phyloP scores from a whole-genome alignment of 2,888 invertebrate genomes.

The Chymomyza fuscimana region DNA sequence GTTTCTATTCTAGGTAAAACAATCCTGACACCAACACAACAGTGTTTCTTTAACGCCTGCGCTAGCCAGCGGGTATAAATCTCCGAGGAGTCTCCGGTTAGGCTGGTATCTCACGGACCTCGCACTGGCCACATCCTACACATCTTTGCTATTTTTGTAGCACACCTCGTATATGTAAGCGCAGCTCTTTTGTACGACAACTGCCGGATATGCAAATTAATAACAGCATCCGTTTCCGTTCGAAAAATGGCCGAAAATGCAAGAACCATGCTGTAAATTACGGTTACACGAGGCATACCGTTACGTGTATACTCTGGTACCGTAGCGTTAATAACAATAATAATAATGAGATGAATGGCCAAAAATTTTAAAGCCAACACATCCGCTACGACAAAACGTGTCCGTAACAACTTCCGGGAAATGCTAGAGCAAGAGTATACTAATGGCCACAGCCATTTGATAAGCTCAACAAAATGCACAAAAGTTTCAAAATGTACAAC shows the following conservation, averaged over 20 bases:
- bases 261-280: constrained; percentile 27
- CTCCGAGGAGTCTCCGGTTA: too few species aligned
- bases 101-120: too few species aligned
- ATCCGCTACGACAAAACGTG: constrained; percentile 64
- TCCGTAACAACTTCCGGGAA: constrained; percentile 64
- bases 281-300: background rate
- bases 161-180: background rate
- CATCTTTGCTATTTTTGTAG: background rate
- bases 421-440: background rate
- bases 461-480: constrained; percentile 23
- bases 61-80: too few species aligned
- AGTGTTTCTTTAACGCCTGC: too few species aligned
- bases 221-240: constrained; percentile 71
- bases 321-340: constrained; percentile 37
- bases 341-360: constrained; percentile 45
- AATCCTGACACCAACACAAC: too few species aligned
- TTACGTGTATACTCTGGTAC: background rate
- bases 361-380: constrained; percentile 38
- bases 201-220: constrained; percentile 67
- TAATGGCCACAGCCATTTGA: constrained; percentile 30
- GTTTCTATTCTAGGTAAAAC: too few species aligned
- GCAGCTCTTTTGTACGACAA: background rate
- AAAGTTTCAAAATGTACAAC: constrained; percentile 21
- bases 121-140: background rate
- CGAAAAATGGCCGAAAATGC: constrained; percentile 51